Evolutionary conservation across 2,888 invertebrate genomes (phyloP), one percentile per base, ranked within the genome.

Genomic region (Sericinus montela): DNA sequence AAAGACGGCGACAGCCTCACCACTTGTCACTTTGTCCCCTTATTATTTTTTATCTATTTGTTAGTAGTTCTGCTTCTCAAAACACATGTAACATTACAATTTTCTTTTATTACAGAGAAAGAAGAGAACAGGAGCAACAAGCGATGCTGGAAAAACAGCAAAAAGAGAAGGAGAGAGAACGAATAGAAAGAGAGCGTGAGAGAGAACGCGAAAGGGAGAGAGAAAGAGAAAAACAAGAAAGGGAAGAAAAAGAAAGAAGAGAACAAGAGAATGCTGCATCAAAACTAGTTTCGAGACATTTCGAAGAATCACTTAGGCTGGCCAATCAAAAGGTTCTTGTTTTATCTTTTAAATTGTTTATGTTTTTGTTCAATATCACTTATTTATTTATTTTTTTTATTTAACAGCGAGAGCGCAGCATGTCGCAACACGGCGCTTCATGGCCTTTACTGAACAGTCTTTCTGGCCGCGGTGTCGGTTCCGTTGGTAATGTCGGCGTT

Each of bases 221-320:
- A 58, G 73, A 80, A 70, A 70, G 90, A 51, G 90, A 91, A 55
- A 87, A 91, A 58, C 89, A 90, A 59, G 87, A 89, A 62, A 70
- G 86, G 59, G 87, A 87, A 64, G 90, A 91, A 55, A 90, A 90
- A 62, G 82, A 90, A 65, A 90, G 90, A 80, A 91, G 93, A 81
- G 88, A 92, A 58, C 87, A 91, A 65, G 92, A 92, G 58, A 91
- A 92, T 73, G 94, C 94, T 47, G 94, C 97, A 47, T 94, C 96
- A 62, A 91, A 92, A 75, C 93, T 94, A 56, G 94, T 97, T 52
- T 93, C 95, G 66, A 94, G 96, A 81, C 97, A 97, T 86, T 97
- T 97, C 81, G 95, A 95, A 72, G 96, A 96, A 88, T 96, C 96
- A 57, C 90, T 97, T 54, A 91, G 94, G 73, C 89, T 93, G 56